These are phyloP conservation scores for Watersipora subatra DNA, from an alignment of 1,140 invertebrate genomes.

Conservation along the genomic window DNA sequence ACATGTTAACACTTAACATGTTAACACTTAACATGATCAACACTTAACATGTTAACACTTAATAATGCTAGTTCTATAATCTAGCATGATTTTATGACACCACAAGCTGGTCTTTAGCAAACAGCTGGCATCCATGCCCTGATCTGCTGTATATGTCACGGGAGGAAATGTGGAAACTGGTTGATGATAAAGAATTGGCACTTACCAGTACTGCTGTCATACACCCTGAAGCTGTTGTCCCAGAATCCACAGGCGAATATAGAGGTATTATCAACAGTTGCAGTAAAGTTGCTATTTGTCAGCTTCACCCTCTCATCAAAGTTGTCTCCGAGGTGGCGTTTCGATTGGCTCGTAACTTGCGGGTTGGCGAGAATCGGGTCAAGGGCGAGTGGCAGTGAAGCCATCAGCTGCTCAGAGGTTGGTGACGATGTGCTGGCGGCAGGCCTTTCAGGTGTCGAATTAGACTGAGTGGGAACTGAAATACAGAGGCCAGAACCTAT, in stretches of 20 bases:
- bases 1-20: no score
- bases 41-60: no score
- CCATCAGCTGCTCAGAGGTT: not conserved
- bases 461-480: no score
- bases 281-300: slow-evolving; percentile 85
- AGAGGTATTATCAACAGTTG: slow-evolving; percentile 88
- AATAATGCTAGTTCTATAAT: no score
- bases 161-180: no score
- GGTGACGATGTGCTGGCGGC: not conserved
- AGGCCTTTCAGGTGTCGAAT: no score
- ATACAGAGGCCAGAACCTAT: no score
- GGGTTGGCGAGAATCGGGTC: slow-evolving; percentile 77
- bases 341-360: slow-evolving; percentile 13
- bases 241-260: slow-evolving; percentile 97
- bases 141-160: not conserved
- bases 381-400: slow-evolving; percentile 70
- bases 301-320: slow-evolving; percentile 74
- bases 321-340: slow-evolving; percentile 85
- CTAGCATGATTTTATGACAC: no score
- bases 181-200: no score
- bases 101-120: no score
- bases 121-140: no score
- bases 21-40: no score
- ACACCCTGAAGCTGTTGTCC: slow-evolving; percentile 97
- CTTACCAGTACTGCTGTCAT: slow-evolving; percentile 83